phyloP scores from a whole-genome alignment of 2,888 invertebrate species.

The Coremacera marginata region DNA sequence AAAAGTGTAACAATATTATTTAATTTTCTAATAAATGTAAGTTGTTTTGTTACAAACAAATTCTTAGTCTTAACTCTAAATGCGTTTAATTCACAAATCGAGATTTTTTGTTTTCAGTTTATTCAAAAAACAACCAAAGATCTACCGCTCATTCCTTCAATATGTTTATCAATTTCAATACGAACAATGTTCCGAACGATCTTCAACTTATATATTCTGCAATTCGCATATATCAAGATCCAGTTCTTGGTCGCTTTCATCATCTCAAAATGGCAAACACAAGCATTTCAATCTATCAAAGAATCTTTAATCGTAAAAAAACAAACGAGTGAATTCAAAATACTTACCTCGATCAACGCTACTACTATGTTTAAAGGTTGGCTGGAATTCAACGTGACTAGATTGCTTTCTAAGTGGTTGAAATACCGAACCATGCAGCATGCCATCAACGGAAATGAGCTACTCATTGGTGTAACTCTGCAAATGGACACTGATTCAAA shows the following conservation, averaged over 20 bases:
- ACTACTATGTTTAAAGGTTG: conserved; percentile 83
- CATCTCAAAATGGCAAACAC: conserved; percentile 43
- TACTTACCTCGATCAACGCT: conserved; percentile 79
- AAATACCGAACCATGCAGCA: conserved; percentile 45
- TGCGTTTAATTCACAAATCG: conserved; percentile 5
- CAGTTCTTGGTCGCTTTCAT: conserved; percentile 46
- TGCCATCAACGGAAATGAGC: conserved; percentile 48
- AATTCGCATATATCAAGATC: conserved; percentile 80
- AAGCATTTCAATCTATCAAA: conserved; percentile 59
- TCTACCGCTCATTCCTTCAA: not conserved
- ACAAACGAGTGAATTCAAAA: conserved; percentile 73
- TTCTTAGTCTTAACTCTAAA: not conserved
- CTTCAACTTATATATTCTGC: conserved; percentile 85
- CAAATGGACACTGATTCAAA: conserved; percentile 33
- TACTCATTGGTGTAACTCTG: conserved; percentile 54
- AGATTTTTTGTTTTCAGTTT: not conserved
- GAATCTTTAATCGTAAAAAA: conserved; percentile 45
- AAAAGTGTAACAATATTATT: conserved; percentile 92
- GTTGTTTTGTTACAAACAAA: too few species aligned
- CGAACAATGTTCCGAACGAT: conserved; percentile 84
- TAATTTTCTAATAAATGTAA: conserved; percentile 90
- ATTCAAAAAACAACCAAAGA: not conserved
- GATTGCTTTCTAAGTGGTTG: conserved; percentile 82
- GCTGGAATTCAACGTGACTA: conserved; percentile 87
- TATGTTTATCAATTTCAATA: conserved; percentile 77